A percentile compares a stretch with the other conserved stretches of the same genome.
Evolutionary conservation across 2,797 vertebrate species (phyloP).

Genomic region (Microhierax caerulescens): DNA sequence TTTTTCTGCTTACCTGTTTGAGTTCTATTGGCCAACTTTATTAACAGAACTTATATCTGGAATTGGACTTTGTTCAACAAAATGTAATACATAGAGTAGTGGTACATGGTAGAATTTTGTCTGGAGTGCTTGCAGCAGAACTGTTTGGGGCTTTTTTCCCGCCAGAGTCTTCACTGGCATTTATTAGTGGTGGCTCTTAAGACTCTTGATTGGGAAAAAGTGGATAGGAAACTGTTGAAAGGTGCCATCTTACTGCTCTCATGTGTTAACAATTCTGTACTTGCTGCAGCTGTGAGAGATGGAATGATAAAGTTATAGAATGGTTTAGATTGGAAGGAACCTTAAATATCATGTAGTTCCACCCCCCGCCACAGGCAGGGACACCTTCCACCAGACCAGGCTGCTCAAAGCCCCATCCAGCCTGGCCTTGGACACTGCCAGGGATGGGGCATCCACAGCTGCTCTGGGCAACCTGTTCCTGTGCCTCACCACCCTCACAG

Average conservation of each 20-base stretch:
- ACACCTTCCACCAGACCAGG: too few relatives aligned
- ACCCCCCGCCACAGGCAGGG: too few relatives aligned
- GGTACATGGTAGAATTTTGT: neutral
- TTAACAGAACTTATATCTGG: neutral
- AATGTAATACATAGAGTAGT: neutral
- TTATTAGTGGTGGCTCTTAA: neutral
- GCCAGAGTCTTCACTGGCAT: neutral
- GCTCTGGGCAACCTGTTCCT: neutral
- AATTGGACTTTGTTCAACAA: neutral
- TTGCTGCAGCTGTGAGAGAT: neutral
- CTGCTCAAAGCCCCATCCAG: neutral
- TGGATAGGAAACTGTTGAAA: neutral
- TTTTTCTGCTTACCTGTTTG: neutral
- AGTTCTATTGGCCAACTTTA: neutral
- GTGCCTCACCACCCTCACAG: neutral
- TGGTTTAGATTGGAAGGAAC: too few relatives aligned
- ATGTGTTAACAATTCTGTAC: neutral
- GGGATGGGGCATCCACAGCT: rapidly evolving
- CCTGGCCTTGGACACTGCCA: neutral
- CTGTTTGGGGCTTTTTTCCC: neutral
- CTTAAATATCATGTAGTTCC: too few relatives aligned
- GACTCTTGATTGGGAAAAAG: neutral
- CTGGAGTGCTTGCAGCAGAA: neutral
- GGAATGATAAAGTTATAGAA: neutral
- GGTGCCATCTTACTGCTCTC: neutral